Percentiles rank a stretch among this genome's conserved stretches.
Conservation (phyloP, 30 jellyfish, hydroid and myxozoan species). For the Clytia hemisphaerica region DNA sequence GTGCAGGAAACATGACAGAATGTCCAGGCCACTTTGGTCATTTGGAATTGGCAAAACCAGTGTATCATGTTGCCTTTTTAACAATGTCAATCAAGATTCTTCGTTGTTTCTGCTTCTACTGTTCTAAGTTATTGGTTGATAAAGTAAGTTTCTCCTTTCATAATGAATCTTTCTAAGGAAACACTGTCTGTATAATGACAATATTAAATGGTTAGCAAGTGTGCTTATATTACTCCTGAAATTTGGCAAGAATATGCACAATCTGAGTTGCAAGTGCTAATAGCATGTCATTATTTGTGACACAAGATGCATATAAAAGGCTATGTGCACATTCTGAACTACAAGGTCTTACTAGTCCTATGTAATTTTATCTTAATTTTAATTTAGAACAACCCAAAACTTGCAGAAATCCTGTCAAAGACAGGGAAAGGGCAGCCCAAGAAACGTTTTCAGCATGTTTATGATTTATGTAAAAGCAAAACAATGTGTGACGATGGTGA, state of each 20-base stretch:
- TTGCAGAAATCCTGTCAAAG: conserved; percentile 63
- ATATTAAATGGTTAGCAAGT: too few species aligned
- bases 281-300: too few species aligned
- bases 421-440: conserved; percentile 80
- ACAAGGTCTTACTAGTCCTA: too few species aligned
- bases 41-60: conserved; percentile 97
- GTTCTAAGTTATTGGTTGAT: conserved; percentile 89
- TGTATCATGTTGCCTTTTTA: conserved; percentile 78
- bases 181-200: too few species aligned
- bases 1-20: conserved; percentile 98
- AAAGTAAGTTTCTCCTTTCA: conserved; percentile 23
- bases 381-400: conserved; percentile 74
- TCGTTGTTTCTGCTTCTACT: conserved; percentile 88
- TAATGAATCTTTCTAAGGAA: not conserved
- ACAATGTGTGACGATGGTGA: conserved; percentile 95
- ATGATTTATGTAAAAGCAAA: conserved; percentile 81
- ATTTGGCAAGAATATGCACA: too few species aligned
- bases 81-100: conserved; percentile 69
- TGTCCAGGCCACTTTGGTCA: conserved; percentile 99
- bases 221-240: too few species aligned
- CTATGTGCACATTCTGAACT: too few species aligned
- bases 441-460: conserved; percentile 87
- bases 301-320: too few species aligned
- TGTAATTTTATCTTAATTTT: too few species aligned
- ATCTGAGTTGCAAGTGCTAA: too few species aligned